Evolutionary conservation across 1,140 invertebrate genomes (phyloP), one percentile per base, ranked within the genome.

Genomic region (Bombus soroeensis): DNA sequence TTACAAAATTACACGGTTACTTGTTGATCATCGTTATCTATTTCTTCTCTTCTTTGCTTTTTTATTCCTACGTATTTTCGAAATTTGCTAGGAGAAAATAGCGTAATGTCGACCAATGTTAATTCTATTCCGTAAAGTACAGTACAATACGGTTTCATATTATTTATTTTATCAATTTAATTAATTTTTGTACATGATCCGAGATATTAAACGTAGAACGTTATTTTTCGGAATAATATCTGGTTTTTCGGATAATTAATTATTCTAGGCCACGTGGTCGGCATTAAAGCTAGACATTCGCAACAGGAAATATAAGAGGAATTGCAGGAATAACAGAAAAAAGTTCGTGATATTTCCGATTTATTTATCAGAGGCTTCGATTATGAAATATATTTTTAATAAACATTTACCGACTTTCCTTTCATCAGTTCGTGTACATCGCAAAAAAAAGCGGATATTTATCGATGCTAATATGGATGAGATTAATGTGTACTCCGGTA

Each of bases 81-180:
- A 62, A 62, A 13, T 62, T 53, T 53, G 18, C 0, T 62, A n/a
- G 4, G 1, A 62, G 59, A 62, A 62, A n/a, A 1, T 13, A 10
- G 2, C 0, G 4, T 2, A n/a, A n/a, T 13, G 4, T n/a, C 12
- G 59, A n/a, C 6, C 47, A 22, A 22, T 22, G 59, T 62, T n/a
- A 62, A 12, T n/a, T 62, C 28, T n/a, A 22, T 53, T 53, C 6
- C 18, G 1, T 53, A 22, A 5, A 22, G 18, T 22, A 53, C 6
- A 22, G 18, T 53, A 53, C 5, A 53, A 22, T 22, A 53, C 1
- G 18, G 18, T 53, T 8, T 0, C 47, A 8, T 22, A 22, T 53
- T 53, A 53, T 53, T 53, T 53, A 53, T 18, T 53, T 22, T 53
- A 53, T 43, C 41, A 0, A 6, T 53, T 53, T 53, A 22, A 53